A percentile compares a stretch with the other conserved stretches of the same genome.
Conservation (phyloP, 2,888 invertebrate genomes). For the Leptopterna dolabrata region DNA sequence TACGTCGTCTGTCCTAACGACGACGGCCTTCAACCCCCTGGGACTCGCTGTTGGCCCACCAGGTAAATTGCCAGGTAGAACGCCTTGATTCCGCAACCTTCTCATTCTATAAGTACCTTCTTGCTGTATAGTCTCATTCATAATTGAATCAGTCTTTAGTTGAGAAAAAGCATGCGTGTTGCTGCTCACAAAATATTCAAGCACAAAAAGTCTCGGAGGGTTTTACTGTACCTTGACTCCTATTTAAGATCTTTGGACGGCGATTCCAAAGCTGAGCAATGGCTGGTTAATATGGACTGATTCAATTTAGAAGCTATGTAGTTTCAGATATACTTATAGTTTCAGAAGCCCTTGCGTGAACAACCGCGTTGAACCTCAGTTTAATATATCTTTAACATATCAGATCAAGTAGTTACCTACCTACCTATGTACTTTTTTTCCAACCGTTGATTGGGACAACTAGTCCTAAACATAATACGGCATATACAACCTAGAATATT, state of each 20-base stretch:
- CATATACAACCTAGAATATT: too few species aligned
- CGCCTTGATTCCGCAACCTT: conserved; percentile 38
- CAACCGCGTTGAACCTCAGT: conserved; percentile 22
- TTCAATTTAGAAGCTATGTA: background rate
- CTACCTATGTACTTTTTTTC: too few species aligned
- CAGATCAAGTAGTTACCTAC: too few species aligned
- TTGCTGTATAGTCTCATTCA: background rate
- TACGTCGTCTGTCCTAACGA: conserved; percentile 83
- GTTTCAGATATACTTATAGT: conserved; percentile 32
- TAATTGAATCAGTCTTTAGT: background rate
- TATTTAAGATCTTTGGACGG: too few species aligned
- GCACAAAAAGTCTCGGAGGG: background rate
- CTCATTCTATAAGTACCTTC: conserved; percentile 18
- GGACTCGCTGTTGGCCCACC: conserved; percentile 86
- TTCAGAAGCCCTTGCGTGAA: conserved; percentile 39
- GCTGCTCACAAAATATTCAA: background rate
- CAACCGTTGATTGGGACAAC: too few species aligned
- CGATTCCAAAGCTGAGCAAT: background rate
- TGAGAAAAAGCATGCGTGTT: background rate
- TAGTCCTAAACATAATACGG: too few species aligned
- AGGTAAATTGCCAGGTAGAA: conserved; percentile 72
- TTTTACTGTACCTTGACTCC: too few species aligned
- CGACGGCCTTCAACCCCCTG: conserved; percentile 88
- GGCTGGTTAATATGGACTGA: background rate
- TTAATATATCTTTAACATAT: background rate